Base-by-base conservation (phyloP, 1,140 invertebrate genomes). In the Triops longicaudatus region DNA sequence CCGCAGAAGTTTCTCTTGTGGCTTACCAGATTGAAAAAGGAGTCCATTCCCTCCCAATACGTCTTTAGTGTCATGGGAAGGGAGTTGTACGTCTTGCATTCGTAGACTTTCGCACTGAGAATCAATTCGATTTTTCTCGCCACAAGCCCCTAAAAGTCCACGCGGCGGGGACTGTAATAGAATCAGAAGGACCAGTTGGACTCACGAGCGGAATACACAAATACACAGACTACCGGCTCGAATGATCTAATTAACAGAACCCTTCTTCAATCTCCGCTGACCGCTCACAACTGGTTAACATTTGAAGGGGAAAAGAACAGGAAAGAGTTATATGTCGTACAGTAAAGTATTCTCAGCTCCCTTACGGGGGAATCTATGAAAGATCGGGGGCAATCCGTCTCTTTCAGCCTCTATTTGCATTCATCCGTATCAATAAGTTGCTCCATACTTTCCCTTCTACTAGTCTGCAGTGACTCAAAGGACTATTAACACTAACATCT, bases 201-300 rank as follows among this genome's bases (percentile, higher is more conserved):
- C 22, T 63, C 22, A 22, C 50, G 50, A 6, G 22, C 50, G 7
- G 50, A 63, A 63, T 63, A 22, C 50, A 63, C 22, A 63, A 63
- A 37, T 37, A 37, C 31, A 37, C 31, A 37, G 31, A 37, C 31
- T 63, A 63, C 50, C n/a, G 50, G 50, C 50, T 22, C 14, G 50
- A 17, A 63, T 63, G 50, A 63, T 63, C 50, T 63, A 63, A 63
- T 63, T 63, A 63, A 22, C 17, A 22, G 14, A 63, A 63, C 14
- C 50, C 50, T 63, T 22, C 50, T 63, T 63, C 50, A 63, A 63
- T 63, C 50, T 63, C 50, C 50, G 22, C 50, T 63, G 50, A 63
- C 50, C 50, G 50, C 50, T 63, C 50, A 63, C 17, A 63, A 63
- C 17, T 63, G 50, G 50, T 10, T 63, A 14, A 37, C 31, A 6